Base-by-base conservation (phyloP, 1,140 invertebrate genomes). In the Nephila pilipes region DNA sequence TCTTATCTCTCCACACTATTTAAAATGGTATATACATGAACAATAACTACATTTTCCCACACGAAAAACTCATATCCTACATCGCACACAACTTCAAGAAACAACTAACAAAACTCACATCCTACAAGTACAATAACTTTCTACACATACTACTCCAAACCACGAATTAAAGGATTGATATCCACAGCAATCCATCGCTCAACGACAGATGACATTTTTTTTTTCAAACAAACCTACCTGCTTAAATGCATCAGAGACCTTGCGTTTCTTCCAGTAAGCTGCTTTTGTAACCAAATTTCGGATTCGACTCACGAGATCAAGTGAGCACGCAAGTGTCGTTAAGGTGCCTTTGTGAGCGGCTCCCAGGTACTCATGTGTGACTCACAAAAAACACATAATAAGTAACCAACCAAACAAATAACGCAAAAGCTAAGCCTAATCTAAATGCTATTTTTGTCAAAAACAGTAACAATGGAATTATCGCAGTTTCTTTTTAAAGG, bases 231-330 rank as follows among this genome's bases (percentile, higher is more conserved):
- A 75, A 5, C 12, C 32, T 29, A 75, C 29, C 29, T 29, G 69
- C 69, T 75, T 75, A 75, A 75, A 75, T 32, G 69, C 63, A 36
- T 32, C 69, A 75, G 69, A 75, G 69, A 18, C 32, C 69, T 29
- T 75, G 69, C 29, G 69, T 32, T 10, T 46, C 46, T 46, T 46
- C 46, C 46, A 46, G 46, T 75, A 75, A 75, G 69, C 29, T 25
- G 69, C 69, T 75, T 75, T 75, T 32, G 29, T 75, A 32, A 75
- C 25, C 29, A 36, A 29, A 75, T 75, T 75, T 75, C 29, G 16
- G 5, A 75, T 75, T 36, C 69, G 6, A 29, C 18, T 75, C 69
- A 29, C 69, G 18, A 32, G 18, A 36, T 2, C 14, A 29, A 20
- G 25, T 36, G 69, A 3, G 25, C 69, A 36, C 69, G 69, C 69